Conservation (phyloP, 2,797 vertebrate genomes). For the Rhinichthys osculus region DNA sequence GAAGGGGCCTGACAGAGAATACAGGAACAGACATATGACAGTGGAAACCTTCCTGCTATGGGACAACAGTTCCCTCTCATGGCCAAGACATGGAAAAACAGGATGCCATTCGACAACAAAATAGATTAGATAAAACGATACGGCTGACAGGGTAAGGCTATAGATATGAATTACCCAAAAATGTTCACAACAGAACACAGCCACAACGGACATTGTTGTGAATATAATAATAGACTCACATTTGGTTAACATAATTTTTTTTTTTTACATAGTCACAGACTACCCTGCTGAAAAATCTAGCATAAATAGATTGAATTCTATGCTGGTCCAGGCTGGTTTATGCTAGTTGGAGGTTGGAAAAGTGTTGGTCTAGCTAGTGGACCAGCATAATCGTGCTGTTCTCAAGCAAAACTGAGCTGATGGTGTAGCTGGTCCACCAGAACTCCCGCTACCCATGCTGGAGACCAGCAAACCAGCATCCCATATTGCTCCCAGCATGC, state of each 20-base stretch:
- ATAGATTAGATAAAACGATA: background rate
- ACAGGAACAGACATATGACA: slow-evolving; percentile 35
- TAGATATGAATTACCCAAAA: background rate
- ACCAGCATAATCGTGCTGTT: background rate
- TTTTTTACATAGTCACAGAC: too few relatives aligned
- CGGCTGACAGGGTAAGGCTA: background rate
- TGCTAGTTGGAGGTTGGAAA: background rate
- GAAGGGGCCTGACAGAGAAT: slow-evolving; percentile 84
- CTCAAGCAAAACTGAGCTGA: background rate
- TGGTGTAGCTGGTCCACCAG: background rate
- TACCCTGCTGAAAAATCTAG: background rate
- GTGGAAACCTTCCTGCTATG: slow-evolving; percentile 26
- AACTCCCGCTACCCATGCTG: background rate
- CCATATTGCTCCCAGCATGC: background rate
- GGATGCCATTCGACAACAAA: background rate
- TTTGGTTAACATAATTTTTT: too few relatives aligned
- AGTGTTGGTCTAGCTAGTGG: background rate
- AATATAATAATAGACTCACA: background rate
- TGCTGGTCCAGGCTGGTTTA: background rate
- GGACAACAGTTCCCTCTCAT: slow-evolving; percentile 72
- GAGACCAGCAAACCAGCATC: background rate
- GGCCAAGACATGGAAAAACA: slow-evolving; percentile 50
- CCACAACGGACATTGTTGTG: background rate
- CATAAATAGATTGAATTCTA: background rate
- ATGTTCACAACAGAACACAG: background rate